Evolutionary conservation across 2,888 invertebrate species (phyloP).

Genomic region (Tachina fera): DNA sequence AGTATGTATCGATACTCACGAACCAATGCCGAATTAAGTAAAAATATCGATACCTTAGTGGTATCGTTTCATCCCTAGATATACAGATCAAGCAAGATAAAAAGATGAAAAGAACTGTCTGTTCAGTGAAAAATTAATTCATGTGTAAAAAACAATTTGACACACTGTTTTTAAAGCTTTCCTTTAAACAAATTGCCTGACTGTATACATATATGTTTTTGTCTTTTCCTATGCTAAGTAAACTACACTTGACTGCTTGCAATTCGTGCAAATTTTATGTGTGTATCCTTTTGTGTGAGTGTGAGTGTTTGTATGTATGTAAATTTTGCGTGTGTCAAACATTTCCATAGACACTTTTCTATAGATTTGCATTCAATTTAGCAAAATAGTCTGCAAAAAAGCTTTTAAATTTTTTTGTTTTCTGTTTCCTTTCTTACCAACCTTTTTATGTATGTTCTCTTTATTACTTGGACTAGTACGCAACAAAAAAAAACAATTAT

Average conservation of each 20-base stretch:
- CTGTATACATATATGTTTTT: neutral
- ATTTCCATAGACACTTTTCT: conserved; percentile 72
- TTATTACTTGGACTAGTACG: conserved; percentile 58
- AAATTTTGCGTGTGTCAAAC: conserved; percentile 64
- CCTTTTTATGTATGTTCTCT: conserved; percentile 56
- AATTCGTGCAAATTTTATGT: neutral
- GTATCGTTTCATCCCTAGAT: too few relatives aligned
- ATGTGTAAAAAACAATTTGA: neutral
- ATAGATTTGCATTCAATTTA: conserved; percentile 68
- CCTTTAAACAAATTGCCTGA: conserved; percentile 32
- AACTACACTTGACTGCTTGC: conserved; percentile 7
- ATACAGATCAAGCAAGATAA: too few relatives aligned
- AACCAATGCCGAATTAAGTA: too few relatives aligned
- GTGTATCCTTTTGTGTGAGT: too few relatives aligned
- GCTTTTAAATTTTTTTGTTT: conserved; percentile 2
- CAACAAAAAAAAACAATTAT: conserved; percentile 41
- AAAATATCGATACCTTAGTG: too few relatives aligned
- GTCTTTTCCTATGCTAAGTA: neutral
- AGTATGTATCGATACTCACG: too few relatives aligned
- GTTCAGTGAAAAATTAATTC: neutral
- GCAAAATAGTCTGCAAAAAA: conserved; percentile 41
- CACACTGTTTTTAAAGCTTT: conserved; percentile 4
- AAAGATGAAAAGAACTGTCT: too few relatives aligned
- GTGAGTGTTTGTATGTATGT: conserved; percentile 11
- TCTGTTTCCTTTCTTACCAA: neutral